Percentiles rank a stretch among this genome's conserved stretches.
phyloP scores from a whole-genome alignment of 30 jellyfish, hydroid and myxozoan genomes.

The Pseudorhiza aurosa region DNA sequence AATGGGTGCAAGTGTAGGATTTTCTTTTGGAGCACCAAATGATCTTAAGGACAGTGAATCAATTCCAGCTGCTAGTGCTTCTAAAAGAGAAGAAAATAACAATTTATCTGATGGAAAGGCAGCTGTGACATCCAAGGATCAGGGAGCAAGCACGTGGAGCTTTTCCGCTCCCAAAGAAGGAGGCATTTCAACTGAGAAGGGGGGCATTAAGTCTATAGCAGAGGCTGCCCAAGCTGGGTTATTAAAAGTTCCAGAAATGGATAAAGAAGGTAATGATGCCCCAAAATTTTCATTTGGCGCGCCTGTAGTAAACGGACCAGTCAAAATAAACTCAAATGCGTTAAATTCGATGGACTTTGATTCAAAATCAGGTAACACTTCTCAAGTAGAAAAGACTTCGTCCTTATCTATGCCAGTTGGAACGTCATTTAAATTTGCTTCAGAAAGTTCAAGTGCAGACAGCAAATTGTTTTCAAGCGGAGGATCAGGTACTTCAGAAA shows the following conservation, averaged over 20 bases:
- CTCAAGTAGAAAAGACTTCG: background rate
- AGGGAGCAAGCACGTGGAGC: no score
- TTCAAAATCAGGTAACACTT: background rate
- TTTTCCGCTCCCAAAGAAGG: background rate
- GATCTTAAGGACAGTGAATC: background rate
- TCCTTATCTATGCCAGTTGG: background rate
- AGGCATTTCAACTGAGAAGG: background rate
- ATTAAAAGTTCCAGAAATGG: slow-evolving; percentile 42
- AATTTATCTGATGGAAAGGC: background rate
- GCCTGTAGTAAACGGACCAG: slow-evolving; percentile 43
- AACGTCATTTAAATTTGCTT: slow-evolving; percentile 1
- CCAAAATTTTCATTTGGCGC: background rate
- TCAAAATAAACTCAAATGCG: background rate
- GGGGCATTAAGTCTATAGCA: slow-evolving; percentile 44
- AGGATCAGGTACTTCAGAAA: background rate
- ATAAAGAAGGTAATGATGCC: background rate
- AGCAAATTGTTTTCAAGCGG: background rate
- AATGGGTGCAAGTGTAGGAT: slow-evolving; percentile 29
- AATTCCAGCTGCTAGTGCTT: background rate
- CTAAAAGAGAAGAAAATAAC: slow-evolving; percentile 59
- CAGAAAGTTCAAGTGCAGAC: background rate
- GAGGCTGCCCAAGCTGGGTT: slow-evolving; percentile 78
- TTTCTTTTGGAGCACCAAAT: slow-evolving; percentile 33
- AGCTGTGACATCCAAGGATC: background rate
- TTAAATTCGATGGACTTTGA: background rate